phyloP scores from a whole-genome alignment of 2,113 vertebrate genomes.

The cattle (Bos taurus) region DNA sequence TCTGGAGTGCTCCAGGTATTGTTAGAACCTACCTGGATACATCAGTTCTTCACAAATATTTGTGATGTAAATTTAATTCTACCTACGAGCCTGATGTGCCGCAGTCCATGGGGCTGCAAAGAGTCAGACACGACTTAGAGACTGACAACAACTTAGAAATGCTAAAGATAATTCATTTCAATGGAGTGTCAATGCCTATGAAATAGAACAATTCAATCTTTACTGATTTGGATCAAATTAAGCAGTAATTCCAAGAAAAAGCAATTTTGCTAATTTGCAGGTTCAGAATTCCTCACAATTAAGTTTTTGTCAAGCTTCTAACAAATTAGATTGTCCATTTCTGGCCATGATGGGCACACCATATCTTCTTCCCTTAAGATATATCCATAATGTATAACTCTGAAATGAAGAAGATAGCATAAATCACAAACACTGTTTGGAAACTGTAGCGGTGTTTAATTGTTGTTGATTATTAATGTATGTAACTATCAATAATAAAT shows the following conservation, averaged over 20 bases:
- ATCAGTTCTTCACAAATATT: not conserved
- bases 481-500: not conserved
- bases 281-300: not conserved
- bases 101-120: not conserved
- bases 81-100: not conserved
- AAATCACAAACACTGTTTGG: not conserved
- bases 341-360: not conserved
- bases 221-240: not conserved
- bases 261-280: not conserved
- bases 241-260: not conserved
- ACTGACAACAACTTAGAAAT: not conserved
- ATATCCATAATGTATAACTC: not conserved
- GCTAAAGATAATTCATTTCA: slow-evolving; percentile 12
- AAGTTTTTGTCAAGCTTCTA: not conserved
- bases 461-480: not conserved
- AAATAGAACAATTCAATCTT: not conserved
- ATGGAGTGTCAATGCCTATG: not conserved
- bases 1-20: not conserved
- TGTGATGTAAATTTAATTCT: not conserved
- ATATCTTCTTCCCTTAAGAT: not conserved
- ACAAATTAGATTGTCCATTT: not conserved
- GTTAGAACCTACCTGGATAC: not conserved
- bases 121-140: not conserved
- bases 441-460: not conserved
- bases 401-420: not conserved